Percentiles rank a stretch among this genome's conserved stretches.
Evolutionary conservation across 2,113 vertebrate genomes (phyloP).

Genomic region (Calonectris borealis): DNA sequence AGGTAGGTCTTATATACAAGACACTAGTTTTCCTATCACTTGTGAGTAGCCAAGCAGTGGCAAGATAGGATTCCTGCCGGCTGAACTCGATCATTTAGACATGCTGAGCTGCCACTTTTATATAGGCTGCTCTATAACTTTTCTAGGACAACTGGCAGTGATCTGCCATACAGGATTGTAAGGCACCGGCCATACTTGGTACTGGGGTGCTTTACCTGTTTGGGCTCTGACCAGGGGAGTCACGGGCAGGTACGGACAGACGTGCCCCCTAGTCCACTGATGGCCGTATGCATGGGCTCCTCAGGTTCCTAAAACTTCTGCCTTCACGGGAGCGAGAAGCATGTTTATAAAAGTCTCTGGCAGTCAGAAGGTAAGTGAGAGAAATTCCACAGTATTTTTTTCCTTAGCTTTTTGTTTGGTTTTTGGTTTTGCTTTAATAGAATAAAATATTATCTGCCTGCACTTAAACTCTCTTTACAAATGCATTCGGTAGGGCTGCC

Average conservation of each 20-base stretch:
- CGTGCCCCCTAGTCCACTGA: neutral
- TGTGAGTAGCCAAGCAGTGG: neutral
- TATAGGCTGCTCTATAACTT: neutral
- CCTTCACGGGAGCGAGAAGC: neutral
- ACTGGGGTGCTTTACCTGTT: neutral
- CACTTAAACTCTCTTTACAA: slow-evolving; percentile 27
- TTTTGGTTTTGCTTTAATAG: slow-evolving; percentile 20
- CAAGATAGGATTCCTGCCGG: neutral
- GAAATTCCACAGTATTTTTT: neutral
- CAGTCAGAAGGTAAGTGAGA: neutral
- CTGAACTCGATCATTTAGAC: fast-evolving
- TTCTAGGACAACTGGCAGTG: neutral
- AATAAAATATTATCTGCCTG: slow-evolving; percentile 41
- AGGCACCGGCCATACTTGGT: fast-evolving
- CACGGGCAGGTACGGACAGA: neutral
- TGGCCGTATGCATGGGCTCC: neutral
- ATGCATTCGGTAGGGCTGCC: slow-evolving; percentile 1
- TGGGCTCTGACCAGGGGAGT: neutral
- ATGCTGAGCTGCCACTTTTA: neutral
- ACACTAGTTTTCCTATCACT: neutral
- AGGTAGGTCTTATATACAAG: neutral
- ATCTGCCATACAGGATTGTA: fast-evolving
- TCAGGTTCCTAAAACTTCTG: neutral
- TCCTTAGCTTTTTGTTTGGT: neutral
- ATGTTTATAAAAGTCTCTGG: neutral